These are phyloP conservation scores for Hyles euphorbiae DNA, from an alignment of 1,140 invertebrate genomes.

Conservation along the genomic window DNA sequence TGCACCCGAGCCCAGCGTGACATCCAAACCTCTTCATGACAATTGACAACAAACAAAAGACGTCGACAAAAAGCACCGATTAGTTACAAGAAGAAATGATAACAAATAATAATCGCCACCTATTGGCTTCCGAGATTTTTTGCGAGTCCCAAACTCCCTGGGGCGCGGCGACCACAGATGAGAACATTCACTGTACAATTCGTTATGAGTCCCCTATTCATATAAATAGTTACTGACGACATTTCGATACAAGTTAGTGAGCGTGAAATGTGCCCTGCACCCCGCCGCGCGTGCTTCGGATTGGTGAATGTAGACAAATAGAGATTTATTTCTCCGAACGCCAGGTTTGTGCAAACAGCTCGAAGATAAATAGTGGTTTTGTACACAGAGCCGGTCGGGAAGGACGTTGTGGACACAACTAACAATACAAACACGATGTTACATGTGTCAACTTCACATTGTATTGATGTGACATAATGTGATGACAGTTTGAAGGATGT, in stretches of 20 bases:
- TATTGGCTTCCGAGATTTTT: conserved; percentile 43
- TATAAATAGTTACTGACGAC: conserved; percentile 13
- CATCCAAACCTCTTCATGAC: not conserved
- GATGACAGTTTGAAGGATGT: not conserved
- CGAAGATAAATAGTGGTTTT: conserved; percentile 41
- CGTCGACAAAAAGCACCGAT: conserved; percentile 18
- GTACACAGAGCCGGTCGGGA: conserved; percentile 39
- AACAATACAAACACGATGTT: conserved; percentile 27
- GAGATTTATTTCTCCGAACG: conserved; percentile 54
- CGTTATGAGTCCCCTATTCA: conserved; percentile 21
- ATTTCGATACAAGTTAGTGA: conserved; percentile 27
- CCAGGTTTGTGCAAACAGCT: conserved; percentile 51
- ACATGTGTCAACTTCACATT: conserved; percentile 35
- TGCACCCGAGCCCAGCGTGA: not conserved
- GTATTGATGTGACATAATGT: conserved; percentile 38
- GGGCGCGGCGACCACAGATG: conserved; percentile 25
- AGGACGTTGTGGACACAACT: conserved; percentile 35
- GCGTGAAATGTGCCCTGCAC: conserved; percentile 33
- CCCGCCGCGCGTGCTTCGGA: conserved; percentile 32
- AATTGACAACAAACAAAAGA: conserved; percentile 1
- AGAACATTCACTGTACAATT: conserved; percentile 42
- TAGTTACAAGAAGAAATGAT: conserved; percentile 39
- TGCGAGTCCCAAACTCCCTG: conserved; percentile 26
- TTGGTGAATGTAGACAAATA: conserved; percentile 55
- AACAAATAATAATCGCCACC: conserved; percentile 44